phyloP scores from a whole-genome alignment of 2,888 invertebrate species.

The Bimastos eiseni region DNA sequence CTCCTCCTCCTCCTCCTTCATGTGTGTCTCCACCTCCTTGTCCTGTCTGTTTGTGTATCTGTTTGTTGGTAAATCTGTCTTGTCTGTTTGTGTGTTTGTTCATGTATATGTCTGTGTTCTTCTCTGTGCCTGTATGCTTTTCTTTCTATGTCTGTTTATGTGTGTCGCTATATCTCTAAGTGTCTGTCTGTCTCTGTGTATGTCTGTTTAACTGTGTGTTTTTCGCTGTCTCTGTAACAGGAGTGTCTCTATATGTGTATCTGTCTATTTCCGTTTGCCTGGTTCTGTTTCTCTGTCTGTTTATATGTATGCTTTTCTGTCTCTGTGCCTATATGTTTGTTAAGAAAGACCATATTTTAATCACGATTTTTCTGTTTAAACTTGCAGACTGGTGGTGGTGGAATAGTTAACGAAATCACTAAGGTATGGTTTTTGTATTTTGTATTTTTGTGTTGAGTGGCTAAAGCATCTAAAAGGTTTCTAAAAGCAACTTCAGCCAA shows the following conservation, averaged over 20 bases:
- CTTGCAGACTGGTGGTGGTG: not conserved
- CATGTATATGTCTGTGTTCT: too few species aligned
- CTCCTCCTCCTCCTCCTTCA: too few species aligned
- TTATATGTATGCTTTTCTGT: not conserved
- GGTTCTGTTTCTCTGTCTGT: not conserved
- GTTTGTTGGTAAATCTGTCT: not conserved
- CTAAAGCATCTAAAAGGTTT: not conserved
- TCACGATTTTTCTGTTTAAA: not conserved
- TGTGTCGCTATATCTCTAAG: not conserved
- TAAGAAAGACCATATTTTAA: too few species aligned
- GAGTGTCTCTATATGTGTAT: not conserved
- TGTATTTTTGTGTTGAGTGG: not conserved
- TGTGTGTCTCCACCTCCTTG: too few species aligned
- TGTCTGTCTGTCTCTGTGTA: not conserved
- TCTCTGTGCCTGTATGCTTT: not conserved
- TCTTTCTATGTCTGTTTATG: not conserved
- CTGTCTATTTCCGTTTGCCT: not conserved
- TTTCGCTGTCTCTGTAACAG: too few species aligned
- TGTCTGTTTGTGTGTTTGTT: not conserved
- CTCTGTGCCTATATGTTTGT: too few species aligned
- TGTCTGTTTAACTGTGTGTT: too few species aligned
- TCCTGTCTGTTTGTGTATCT: not conserved
- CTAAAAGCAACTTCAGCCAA: not conserved
- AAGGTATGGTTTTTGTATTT: not conserved
- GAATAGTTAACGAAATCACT: conserved; percentile 7